Conservation (phyloP, 2,113 vertebrate genomes). For the Platichthys flesus region DNA sequence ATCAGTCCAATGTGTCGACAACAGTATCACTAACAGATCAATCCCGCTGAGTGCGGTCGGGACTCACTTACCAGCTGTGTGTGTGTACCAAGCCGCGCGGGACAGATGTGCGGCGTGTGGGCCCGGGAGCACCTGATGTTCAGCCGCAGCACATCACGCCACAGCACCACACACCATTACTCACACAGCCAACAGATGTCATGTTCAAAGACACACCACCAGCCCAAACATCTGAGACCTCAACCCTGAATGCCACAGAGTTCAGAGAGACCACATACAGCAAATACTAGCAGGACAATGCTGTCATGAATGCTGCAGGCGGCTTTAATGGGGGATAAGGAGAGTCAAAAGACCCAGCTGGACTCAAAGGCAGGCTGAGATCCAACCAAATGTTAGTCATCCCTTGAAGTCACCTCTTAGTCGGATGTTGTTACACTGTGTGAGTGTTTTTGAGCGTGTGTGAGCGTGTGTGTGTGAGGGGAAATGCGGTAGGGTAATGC, state of each 20-base stretch:
- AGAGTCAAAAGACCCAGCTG: conserved; percentile 71
- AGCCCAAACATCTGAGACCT: conserved; percentile 59
- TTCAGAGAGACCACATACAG: conserved; percentile 66
- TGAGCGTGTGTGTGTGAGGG: conserved; percentile 42
- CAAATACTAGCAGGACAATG: conserved; percentile 60
- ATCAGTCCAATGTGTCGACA: conserved; percentile 42
- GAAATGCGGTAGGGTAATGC: conserved; percentile 44
- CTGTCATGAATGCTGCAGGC: conserved; percentile 59
- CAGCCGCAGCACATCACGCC: conserved; percentile 39
- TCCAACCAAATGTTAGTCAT: conserved; percentile 71
- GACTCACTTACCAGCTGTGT: conserved; percentile 31
- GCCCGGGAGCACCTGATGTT: conserved; percentile 63
- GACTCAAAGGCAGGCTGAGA: conserved; percentile 70
- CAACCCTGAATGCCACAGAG: conserved; percentile 37
- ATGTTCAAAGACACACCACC: conserved; percentile 68
- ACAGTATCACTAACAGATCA: conserved; percentile 47
- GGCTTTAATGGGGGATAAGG: conserved; percentile 53
- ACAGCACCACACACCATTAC: conserved; percentile 55
- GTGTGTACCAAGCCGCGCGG: conserved; percentile 1
- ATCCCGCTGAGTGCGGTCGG: conserved; percentile 30
- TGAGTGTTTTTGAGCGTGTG: conserved; percentile 45
- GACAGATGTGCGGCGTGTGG: conserved; percentile 59
- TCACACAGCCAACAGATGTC: conserved; percentile 73
- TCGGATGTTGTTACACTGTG: conserved; percentile 73
- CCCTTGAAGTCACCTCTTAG: conserved; percentile 73